Conservation (phyloP, 2,113 vertebrate species). For the Periophthalmus modestus region DNA sequence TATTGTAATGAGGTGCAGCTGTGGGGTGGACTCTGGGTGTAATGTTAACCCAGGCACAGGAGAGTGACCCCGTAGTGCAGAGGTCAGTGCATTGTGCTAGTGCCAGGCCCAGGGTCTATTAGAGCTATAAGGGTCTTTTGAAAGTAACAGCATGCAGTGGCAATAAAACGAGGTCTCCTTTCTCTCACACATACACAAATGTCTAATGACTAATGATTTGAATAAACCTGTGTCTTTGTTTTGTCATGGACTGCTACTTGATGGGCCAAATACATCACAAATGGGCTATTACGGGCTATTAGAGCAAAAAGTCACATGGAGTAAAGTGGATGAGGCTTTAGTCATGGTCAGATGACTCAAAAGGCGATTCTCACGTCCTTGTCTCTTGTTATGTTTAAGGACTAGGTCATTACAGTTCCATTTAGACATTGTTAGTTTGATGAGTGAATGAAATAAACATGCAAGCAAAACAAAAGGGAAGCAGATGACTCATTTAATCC, state of each 20-base stretch:
- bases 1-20: slow-evolving; percentile 89
- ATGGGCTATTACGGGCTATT: slow-evolving; percentile 79
- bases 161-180: slow-evolving; percentile 60
- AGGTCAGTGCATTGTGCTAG: slow-evolving; percentile 86
- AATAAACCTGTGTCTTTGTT: slow-evolving; percentile 85
- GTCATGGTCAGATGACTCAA: slow-evolving; percentile 78
- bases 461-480: slow-evolving; percentile 1
- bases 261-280: slow-evolving; percentile 84
- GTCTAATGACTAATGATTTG: slow-evolving; percentile 73
- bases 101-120: slow-evolving; percentile 74
- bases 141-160: slow-evolving; percentile 72
- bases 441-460: slow-evolving; percentile 10
- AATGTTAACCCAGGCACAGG: slow-evolving; percentile 81
- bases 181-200: slow-evolving; percentile 60
- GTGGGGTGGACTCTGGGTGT: slow-evolving; percentile 84
- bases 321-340: slow-evolving; percentile 65
- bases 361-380: slow-evolving; percentile 58
- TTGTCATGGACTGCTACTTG: slow-evolving; percentile 76
- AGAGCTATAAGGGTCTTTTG: slow-evolving; percentile 84
- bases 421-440: slow-evolving; percentile 10
- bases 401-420: slow-evolving; percentile 8
- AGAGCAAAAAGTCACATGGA: slow-evolving; percentile 83
- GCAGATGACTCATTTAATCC: slow-evolving; percentile 1
- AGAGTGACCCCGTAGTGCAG: slow-evolving; percentile 83
- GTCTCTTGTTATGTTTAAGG: slow-evolving; percentile 5